Percentiles rank a stretch among this genome's conserved stretches.
Evolutionary conservation across 2,113 vertebrate genomes (phyloP).

Genomic region (Neomonachus schauinslandi): DNA sequence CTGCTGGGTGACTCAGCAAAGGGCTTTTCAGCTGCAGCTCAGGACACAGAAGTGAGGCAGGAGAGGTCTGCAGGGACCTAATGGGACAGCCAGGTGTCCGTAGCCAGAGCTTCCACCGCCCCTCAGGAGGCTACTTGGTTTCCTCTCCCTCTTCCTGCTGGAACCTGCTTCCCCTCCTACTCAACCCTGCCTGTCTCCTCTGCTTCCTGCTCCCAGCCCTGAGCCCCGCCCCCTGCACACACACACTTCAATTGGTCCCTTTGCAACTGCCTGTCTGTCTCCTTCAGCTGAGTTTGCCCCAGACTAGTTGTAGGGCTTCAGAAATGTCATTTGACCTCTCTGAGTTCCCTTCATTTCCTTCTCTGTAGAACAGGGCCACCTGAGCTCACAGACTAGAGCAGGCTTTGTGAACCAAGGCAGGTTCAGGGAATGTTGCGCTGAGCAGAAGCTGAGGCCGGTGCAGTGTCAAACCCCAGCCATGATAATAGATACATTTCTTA

Average conservation of each 20-base stretch:
- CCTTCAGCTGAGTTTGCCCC: not conserved
- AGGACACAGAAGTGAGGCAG: not conserved
- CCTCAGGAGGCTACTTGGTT: rapidly evolving
- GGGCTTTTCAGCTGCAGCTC: not conserved
- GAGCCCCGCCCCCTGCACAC: not conserved
- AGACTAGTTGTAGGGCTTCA: not conserved
- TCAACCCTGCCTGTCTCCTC: not conserved
- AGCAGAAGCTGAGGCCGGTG: not conserved
- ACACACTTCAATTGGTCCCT: not conserved
- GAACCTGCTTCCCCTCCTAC: not conserved
- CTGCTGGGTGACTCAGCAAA: constrained; percentile 20
- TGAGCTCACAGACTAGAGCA: not conserved
- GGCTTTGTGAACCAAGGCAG: not conserved
- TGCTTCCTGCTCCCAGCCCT: not conserved
- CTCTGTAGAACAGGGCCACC: not conserved
- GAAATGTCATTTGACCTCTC: not conserved
- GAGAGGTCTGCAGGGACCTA: not conserved
- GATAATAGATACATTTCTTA: not conserved
- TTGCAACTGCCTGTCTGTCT: not conserved
- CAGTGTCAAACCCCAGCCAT: rapidly evolving
- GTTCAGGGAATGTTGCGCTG: not conserved
- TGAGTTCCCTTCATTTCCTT: not conserved
- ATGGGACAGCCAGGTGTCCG: not conserved
- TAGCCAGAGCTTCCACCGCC: not conserved
- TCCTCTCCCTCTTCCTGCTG: constrained; percentile 17